Conservation (phyloP, 2,797 vertebrate species). For the Enteromius argenteus region DNA sequence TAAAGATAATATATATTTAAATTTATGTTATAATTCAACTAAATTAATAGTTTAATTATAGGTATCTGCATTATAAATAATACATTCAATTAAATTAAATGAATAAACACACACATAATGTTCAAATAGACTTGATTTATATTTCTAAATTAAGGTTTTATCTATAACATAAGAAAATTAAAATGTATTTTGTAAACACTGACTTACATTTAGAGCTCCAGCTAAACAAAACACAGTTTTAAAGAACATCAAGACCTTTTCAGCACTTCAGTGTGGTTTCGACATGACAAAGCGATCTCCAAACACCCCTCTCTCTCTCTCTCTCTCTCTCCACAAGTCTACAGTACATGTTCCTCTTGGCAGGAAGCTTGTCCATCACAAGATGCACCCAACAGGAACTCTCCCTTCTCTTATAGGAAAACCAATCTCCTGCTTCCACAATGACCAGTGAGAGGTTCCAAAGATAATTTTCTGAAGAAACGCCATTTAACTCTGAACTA, state of each 20-base stretch:
- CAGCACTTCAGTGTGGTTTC: slow-evolving; percentile 31
- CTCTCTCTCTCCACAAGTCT: slow-evolving; percentile 35
- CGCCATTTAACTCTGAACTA: slow-evolving; percentile 15
- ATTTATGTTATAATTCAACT: background rate
- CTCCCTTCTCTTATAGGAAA: slow-evolving; percentile 74
- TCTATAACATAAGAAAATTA: background rate
- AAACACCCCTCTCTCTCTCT: slow-evolving; percentile 6
- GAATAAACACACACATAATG: background rate
- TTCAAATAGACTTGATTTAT: background rate
- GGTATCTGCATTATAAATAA: background rate
- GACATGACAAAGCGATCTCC: slow-evolving; percentile 51
- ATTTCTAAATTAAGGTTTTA: background rate
- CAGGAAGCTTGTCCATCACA: slow-evolving; percentile 71
- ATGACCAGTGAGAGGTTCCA: slow-evolving; percentile 15
- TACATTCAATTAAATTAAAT: background rate
- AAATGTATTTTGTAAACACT: background rate
- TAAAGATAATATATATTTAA: background rate
- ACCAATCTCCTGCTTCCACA: slow-evolving; percentile 65
- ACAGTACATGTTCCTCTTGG: slow-evolving; percentile 31
- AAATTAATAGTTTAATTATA: background rate
- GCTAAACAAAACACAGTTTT: slow-evolving; percentile 10
- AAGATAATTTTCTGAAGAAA: slow-evolving; percentile 14
- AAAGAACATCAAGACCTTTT: slow-evolving; percentile 31
- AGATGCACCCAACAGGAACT: slow-evolving; percentile 74
- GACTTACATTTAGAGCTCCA: background rate